A percentile compares a stretch with the other conserved stretches of the same genome.
phyloP scores from a whole-genome alignment of 2,888 invertebrate genomes.

The Monopis laevigella region DNA sequence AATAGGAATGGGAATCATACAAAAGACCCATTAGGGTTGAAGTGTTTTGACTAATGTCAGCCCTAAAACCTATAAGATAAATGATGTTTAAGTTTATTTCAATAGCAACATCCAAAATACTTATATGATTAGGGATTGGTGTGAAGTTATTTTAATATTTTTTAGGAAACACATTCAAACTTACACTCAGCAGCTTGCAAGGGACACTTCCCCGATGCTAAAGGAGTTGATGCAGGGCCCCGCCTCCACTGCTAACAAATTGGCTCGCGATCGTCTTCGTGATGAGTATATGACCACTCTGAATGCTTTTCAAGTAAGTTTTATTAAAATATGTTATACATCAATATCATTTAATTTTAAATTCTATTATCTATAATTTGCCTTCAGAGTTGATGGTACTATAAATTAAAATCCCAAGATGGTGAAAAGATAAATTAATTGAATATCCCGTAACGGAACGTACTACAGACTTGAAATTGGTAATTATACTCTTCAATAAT shows the following conservation, averaged over 20 bases:
- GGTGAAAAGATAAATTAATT: too few relatives aligned
- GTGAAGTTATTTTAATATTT: constrained; percentile 17
- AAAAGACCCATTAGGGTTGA: too few relatives aligned
- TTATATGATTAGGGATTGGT: not conserved
- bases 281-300: constrained; percentile 92
- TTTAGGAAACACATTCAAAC: constrained; percentile 92
- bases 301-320: constrained; percentile 80
- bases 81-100: too few relatives aligned
- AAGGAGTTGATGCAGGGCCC: constrained; percentile 80
- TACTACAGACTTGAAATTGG: too few relatives aligned
- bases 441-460: too few relatives aligned
- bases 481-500: too few relatives aligned
- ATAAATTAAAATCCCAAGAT: too few relatives aligned
- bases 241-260: constrained; percentile 77
- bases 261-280: constrained; percentile 88
- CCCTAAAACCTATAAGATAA: too few relatives aligned
- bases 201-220: constrained; percentile 88
- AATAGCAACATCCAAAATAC: not conserved
- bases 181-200: constrained; percentile 93
- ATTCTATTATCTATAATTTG: too few relatives aligned
- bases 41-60: too few relatives aligned
- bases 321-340: not conserved
- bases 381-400: too few relatives aligned
- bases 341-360: not conserved
- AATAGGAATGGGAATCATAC: too few relatives aligned